phyloP scores from a whole-genome alignment of 2,888 invertebrate genomes.

The Megaustenia siamemsis region DNA sequence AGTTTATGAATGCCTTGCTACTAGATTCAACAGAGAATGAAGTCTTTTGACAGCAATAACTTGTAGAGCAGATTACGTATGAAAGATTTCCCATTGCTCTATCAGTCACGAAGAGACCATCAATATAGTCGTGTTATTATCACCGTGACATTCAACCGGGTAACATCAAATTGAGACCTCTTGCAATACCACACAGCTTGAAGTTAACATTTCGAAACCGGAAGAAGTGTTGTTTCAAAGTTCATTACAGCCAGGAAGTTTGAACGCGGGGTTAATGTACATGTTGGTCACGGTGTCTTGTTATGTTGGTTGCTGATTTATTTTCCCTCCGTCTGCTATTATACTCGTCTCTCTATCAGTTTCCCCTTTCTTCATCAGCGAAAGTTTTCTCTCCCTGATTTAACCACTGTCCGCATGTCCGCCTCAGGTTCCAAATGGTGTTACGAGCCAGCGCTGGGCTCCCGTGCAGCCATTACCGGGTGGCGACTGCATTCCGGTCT shows the following conservation, averaged over 20 bases:
- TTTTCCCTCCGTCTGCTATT: not conserved
- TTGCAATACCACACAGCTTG: constrained; percentile 14
- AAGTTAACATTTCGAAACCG: constrained; percentile 45
- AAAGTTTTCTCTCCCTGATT: not conserved
- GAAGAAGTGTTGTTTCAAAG: constrained; percentile 35
- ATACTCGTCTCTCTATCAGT: not conserved
- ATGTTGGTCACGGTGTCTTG: constrained; percentile 20
- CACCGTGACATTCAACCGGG: not conserved
- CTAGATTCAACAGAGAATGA: too few relatives aligned
- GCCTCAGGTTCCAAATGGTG: not conserved
- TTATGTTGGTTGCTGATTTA: not conserved
- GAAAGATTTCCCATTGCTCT: too few relatives aligned
- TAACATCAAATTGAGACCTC: not conserved
- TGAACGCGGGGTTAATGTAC: constrained; percentile 43
- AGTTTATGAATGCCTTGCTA: too few relatives aligned
- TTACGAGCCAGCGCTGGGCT: not conserved
- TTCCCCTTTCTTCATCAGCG: not conserved
- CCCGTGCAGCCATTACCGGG: constrained; percentile 31
- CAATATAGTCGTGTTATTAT: too few relatives aligned
- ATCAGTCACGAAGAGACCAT: too few relatives aligned
- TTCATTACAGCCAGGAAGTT: constrained; percentile 47
- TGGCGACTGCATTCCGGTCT: constrained; percentile 36
- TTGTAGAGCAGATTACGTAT: too few relatives aligned
- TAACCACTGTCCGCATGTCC: constrained; percentile 18
- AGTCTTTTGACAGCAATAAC: too few relatives aligned